Evolutionary conservation across 2,113 vertebrate genomes (phyloP).

Genomic region (Lynx canadensis): DNA sequence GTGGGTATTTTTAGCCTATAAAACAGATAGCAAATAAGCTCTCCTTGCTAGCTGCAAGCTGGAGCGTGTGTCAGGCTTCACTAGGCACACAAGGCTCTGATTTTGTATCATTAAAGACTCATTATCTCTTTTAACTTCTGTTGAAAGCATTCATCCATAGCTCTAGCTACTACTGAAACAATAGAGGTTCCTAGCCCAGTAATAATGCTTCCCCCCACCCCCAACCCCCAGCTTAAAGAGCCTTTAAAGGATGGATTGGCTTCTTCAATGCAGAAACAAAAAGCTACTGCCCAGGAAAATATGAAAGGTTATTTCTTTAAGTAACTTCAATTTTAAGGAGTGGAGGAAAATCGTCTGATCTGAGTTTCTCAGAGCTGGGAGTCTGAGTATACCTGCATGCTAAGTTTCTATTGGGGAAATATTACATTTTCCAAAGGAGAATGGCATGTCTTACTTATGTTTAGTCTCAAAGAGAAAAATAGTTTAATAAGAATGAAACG

Average conservation of each 20-base stretch:
- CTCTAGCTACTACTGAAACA: conserved; percentile 83
- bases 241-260: conserved; percentile 80
- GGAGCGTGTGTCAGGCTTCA: conserved; percentile 83
- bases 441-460: conserved; percentile 66
- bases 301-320: conserved; percentile 80
- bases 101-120: conserved; percentile 87
- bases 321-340: conserved; percentile 74
- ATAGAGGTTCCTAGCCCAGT: conserved; percentile 80
- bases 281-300: conserved; percentile 63
- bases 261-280: conserved; percentile 80
- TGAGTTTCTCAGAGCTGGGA: conserved; percentile 54
- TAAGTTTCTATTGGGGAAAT: conserved; percentile 64
- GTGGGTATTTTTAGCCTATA: conserved; percentile 72
- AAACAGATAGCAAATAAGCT: conserved; percentile 66
- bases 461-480: conserved; percentile 71
- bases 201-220: conserved; percentile 62
- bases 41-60: conserved; percentile 77
- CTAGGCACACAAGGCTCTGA: conserved; percentile 84
- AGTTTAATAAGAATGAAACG: conserved; percentile 80
- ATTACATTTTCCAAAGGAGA: conserved; percentile 73
- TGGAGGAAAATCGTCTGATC: conserved; percentile 36
- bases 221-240: conserved; percentile 76
- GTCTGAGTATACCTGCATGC: conserved; percentile 40
- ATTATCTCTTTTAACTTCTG: conserved; percentile 89
- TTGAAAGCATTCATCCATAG: conserved; percentile 86